Conservation (phyloP, 2,113 vertebrate species). For the Pagrus major region DNA sequence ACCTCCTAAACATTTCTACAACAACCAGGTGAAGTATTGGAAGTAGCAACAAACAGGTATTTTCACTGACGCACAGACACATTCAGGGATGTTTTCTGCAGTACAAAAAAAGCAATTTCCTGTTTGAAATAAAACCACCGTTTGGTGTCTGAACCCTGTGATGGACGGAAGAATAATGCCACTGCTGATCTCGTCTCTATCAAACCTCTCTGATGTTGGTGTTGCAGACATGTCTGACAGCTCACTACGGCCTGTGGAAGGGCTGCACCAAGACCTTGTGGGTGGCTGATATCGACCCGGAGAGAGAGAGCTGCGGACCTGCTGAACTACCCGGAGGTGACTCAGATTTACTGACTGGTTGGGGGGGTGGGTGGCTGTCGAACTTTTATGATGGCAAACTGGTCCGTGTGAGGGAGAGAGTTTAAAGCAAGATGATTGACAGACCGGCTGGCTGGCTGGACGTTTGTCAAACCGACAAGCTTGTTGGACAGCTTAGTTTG, state of each 20-base stretch:
- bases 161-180: not conserved
- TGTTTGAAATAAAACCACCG: not conserved
- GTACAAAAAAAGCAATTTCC: slow-evolving; percentile 1
- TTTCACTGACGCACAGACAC: not conserved
- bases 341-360: not conserved
- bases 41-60: not conserved
- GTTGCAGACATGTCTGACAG: slow-evolving; percentile 84
- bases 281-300: slow-evolving; percentile 86
- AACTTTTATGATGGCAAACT: slow-evolving; percentile 15
- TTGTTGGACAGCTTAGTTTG: slow-evolving; percentile 36
- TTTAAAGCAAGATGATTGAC: slow-evolving; percentile 36
- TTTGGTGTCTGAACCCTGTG: not conserved
- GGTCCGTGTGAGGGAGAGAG: slow-evolving; percentile 3
- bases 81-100: not conserved
- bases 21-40: slow-evolving; percentile 77
- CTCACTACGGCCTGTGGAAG: slow-evolving; percentile 91
- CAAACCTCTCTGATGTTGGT: not conserved
- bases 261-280: slow-evolving; percentile 88
- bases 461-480: slow-evolving; percentile 11
- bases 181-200: not conserved
- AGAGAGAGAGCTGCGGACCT: slow-evolving; percentile 88
- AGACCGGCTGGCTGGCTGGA: slow-evolving; percentile 1
- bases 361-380: slow-evolving; percentile 1
- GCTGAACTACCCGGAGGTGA: slow-evolving; percentile 90
- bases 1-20: slow-evolving; percentile 84